Percentiles rank a stretch among this genome's conserved stretches.
phyloP scores from a whole-genome alignment of 2,113 vertebrate species.

The Osmerus mordax region DNA sequence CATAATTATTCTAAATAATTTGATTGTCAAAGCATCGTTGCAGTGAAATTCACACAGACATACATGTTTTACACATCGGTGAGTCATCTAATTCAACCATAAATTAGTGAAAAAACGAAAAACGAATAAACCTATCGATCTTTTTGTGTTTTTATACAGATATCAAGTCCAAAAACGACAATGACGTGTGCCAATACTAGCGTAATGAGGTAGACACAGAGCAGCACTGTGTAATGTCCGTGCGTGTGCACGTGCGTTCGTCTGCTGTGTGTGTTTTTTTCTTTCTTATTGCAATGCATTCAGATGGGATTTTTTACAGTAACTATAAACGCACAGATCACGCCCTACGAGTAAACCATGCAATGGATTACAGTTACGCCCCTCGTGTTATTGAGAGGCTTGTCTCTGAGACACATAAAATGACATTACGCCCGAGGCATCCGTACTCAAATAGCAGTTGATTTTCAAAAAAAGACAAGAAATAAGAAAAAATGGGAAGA shows the following conservation, averaged over 20 bases:
- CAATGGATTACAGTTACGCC: constrained; percentile 55
- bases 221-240: constrained; percentile 54
- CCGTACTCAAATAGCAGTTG: constrained; percentile 31
- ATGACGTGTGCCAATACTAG: constrained; percentile 67
- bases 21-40: constrained; percentile 90
- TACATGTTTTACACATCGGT: constrained; percentile 62
- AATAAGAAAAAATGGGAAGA: background rate
- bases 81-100: constrained; percentile 60
- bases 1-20: constrained; percentile 49
- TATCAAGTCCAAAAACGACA: constrained; percentile 51
- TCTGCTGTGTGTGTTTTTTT: constrained; percentile 35
- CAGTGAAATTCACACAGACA: constrained; percentile 69
- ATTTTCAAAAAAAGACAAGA: constrained; percentile 26
- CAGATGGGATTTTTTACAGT: constrained; percentile 31
- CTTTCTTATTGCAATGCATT: constrained; percentile 78
- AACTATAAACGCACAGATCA: constrained; percentile 53
- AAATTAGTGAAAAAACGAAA: constrained; percentile 31
- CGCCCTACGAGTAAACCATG: constrained; percentile 72
- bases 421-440: constrained; percentile 46
- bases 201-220: constrained; percentile 90
- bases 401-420: constrained; percentile 53
- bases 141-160: constrained; percentile 30
- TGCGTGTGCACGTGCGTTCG: constrained; percentile 47
- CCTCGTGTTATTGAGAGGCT: constrained; percentile 12
- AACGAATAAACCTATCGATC: constrained; percentile 40